Percentiles rank a stretch among this genome's conserved stretches.
Conservation (phyloP, 2,888 invertebrate species). For the Orthosia gracilis region DNA sequence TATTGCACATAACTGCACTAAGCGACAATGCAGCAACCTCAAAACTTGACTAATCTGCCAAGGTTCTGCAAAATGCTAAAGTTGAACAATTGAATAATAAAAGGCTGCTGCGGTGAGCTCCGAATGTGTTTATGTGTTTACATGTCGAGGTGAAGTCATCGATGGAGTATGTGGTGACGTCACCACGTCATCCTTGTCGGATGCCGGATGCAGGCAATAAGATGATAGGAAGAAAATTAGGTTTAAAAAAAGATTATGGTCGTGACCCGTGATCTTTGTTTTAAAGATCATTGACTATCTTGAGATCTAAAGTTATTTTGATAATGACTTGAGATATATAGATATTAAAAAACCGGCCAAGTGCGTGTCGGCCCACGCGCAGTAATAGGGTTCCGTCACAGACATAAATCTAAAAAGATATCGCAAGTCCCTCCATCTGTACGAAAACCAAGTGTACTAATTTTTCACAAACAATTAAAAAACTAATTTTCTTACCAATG, state of each 20-base stretch:
- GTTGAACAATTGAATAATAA: slow-evolving; percentile 68
- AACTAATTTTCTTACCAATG: too few relatives aligned
- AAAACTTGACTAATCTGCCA: slow-evolving; percentile 67
- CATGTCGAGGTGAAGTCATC: slow-evolving; percentile 77
- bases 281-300: slow-evolving; percentile 25
- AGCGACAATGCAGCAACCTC: slow-evolving; percentile 64
- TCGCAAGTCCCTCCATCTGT: too few relatives aligned
- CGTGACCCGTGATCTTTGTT: slow-evolving; percentile 19
- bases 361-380: too few relatives aligned
- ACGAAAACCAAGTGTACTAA: too few relatives aligned
- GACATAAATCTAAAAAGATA: too few relatives aligned
- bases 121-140: slow-evolving; percentile 64
- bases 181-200: slow-evolving; percentile 65
- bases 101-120: slow-evolving; percentile 36
- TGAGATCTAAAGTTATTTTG: slow-evolving; percentile 9
- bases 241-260: slow-evolving; percentile 3
- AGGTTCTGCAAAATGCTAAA: slow-evolving; percentile 75
- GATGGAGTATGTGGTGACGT: slow-evolving; percentile 62
- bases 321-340: not conserved
- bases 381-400: too few relatives aligned
- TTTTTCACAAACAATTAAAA: too few relatives aligned
- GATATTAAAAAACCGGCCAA: too few relatives aligned
- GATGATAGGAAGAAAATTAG: slow-evolving; percentile 21
- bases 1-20: slow-evolving; percentile 26
- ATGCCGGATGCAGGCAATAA: slow-evolving; percentile 36